Percentiles rank a stretch among this genome's conserved stretches.
Evolutionary conservation across 2,888 invertebrate species (phyloP).

Genomic region (Listrodromus nycthemerus): DNA sequence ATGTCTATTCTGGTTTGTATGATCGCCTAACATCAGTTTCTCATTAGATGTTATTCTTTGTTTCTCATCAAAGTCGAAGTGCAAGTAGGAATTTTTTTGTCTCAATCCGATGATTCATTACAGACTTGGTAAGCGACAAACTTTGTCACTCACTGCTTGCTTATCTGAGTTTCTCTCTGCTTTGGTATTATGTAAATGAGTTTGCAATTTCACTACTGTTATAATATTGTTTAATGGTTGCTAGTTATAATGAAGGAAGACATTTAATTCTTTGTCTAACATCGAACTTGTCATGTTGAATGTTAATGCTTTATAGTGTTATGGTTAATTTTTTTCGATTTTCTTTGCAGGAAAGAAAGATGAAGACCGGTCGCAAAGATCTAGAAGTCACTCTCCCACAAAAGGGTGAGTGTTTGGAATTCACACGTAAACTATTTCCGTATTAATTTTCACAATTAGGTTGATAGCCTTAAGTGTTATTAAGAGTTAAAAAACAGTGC

Average conservation of each 20-base stretch:
- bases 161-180: background rate
- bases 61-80: background rate
- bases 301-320: background rate
- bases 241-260: background rate
- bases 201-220: background rate
- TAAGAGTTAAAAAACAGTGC: too few relatives aligned
- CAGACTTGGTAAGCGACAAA: background rate
- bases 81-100: background rate
- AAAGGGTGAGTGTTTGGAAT: constrained; percentile 34
- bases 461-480: too few relatives aligned
- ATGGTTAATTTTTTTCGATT: constrained; percentile 14
- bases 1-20: constrained; percentile 42
- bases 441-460: too few relatives aligned
- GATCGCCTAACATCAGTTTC: background rate
- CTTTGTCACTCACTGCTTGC: background rate
- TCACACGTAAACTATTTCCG: too few relatives aligned
- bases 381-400: constrained; percentile 22
- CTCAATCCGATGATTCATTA: background rate
- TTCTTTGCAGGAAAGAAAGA: constrained; percentile 39
- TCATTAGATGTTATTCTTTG: background rate
- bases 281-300: background rate
- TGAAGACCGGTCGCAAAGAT: constrained; percentile 22
- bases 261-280: background rate
- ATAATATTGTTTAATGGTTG: background rate
- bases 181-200: background rate